Base-by-base conservation (phyloP, 2,888 invertebrate genomes). In the Acanthosepion lycidas region DNA sequence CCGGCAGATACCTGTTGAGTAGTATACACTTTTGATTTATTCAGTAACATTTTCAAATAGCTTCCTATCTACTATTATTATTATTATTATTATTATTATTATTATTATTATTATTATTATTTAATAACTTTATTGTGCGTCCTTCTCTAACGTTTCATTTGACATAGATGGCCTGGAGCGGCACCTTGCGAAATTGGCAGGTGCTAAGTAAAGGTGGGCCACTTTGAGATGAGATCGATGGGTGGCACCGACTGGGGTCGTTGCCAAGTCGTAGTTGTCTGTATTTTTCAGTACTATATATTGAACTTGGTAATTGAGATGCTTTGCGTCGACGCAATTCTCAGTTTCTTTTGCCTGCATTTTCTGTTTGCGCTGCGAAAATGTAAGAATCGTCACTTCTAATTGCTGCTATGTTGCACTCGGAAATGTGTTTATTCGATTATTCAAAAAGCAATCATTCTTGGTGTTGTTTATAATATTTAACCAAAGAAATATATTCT, bases 151-250 rank as follows among this genome's bases (percentile, higher is more conserved):
- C 59, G 59, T 59, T 59, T 59, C 33, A 78, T 78, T 78, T n/a
- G n/a, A n/a, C 12, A 78, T 33, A 78, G n/a, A 78, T 78, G 78
- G n/a, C 78, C 15, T n/a, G 78, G 78, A 33, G 12, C 33, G 78
- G 18, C n/a, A 78, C 78, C 78, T 78, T n/a, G 92, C 20, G 51
- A 92, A 92, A 48, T 51, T 49, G 12, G 92, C 92, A n/a, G 92
- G 92, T n/a, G 92, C 48, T 49, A 92, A 51, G 49, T 92, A 92
- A 92, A 92, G 92, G 51, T 92, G 92, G 28, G 92, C 92, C 48
- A 92, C 92, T 92, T 92, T 92, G 6, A 92, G 49, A 92, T 92
- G 48, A 23, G 49, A 15, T 23, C 92, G 92, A 1, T 20, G 48
- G 9, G 78, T n/a, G n/a, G 78, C 33, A 23, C 78, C 33, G n/a